Percentiles rank a stretch among this genome's conserved stretches.
Evolutionary conservation across 1,140 invertebrate species (phyloP).

Genomic region (Cataglyphis hispanica): DNA sequence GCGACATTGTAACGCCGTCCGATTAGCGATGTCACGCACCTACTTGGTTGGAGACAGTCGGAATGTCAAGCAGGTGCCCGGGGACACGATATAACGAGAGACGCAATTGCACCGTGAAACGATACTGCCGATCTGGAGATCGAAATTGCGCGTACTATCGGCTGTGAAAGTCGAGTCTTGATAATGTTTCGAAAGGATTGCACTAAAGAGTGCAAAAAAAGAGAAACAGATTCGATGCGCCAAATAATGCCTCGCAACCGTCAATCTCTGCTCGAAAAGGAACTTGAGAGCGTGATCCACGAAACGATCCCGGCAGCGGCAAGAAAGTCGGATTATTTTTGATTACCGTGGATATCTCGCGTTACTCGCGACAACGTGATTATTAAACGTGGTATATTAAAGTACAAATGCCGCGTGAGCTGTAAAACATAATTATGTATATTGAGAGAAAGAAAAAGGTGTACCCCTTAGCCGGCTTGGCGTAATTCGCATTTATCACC

Average conservation of each 20-base stretch:
- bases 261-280: neutral
- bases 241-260: neutral
- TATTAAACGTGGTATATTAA: slow-evolving; percentile 48
- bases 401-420: slow-evolving; percentile 33
- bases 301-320: neutral
- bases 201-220: slow-evolving; percentile 4
- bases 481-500: slow-evolving; percentile 45
- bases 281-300: slow-evolving; percentile 38
- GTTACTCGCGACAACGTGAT: slow-evolving; percentile 12
- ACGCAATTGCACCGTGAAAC: slow-evolving; percentile 30
- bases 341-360: neutral
- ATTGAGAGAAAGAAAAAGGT: slow-evolving; percentile 14
- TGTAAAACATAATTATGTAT: slow-evolving; percentile 17
- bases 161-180: slow-evolving; percentile 60
- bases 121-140: slow-evolving; percentile 23
- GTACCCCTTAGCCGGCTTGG: neutral
- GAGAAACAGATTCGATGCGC: neutral
- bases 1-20: slow-evolving; percentile 25
- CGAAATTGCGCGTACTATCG: slow-evolving; percentile 54
- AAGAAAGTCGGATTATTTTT: slow-evolving; percentile 19
- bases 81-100: slow-evolving; percentile 56
- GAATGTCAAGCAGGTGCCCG: slow-evolving; percentile 51
- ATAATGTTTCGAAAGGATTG: slow-evolving; percentile 29
- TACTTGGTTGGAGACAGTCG: slow-evolving; percentile 26
- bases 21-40: slow-evolving; percentile 48